Percentiles rank a stretch among this genome's conserved stretches.
Conservation (phyloP, 2,797 vertebrate genomes). For the Lemur catta region DNA sequence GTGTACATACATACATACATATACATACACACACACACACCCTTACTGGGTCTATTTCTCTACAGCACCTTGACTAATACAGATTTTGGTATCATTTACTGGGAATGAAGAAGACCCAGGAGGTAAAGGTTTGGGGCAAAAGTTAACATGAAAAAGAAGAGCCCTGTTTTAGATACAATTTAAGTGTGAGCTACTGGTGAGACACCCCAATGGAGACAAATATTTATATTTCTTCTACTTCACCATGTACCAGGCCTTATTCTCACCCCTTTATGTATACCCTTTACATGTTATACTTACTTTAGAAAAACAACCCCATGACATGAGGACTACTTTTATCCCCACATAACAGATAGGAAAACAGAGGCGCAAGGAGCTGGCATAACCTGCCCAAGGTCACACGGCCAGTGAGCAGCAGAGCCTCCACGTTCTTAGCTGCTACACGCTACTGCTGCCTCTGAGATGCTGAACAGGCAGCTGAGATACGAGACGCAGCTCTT, state of each 20-base stretch:
- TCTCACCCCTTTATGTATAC: neutral
- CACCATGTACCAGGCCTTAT: too few species aligned
- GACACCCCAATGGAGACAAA: neutral
- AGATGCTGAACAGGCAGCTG: neutral
- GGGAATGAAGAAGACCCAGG: neutral
- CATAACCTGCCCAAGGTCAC: neutral
- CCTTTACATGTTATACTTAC: neutral
- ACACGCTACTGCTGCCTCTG: neutral
- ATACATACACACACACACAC: neutral
- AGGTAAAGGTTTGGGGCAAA: neutral
- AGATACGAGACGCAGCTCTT: neutral
- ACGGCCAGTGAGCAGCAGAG: rapidly evolving
- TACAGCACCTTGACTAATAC: neutral
- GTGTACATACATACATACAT: neutral
- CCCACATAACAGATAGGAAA: neutral
- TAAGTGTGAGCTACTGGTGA: neutral
- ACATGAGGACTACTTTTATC: neutral
- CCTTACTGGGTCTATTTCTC: neutral
- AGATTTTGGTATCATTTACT: neutral
- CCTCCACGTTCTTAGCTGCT: neutral
- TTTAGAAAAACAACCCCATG: neutral
- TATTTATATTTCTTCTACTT: neutral
- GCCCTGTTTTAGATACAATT: neutral
- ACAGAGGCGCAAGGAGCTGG: neutral
- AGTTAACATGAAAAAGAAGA: neutral